Evolutionary conservation across 2,797 vertebrate genomes (phyloP).

Genomic region (Periparus ater): DNA sequence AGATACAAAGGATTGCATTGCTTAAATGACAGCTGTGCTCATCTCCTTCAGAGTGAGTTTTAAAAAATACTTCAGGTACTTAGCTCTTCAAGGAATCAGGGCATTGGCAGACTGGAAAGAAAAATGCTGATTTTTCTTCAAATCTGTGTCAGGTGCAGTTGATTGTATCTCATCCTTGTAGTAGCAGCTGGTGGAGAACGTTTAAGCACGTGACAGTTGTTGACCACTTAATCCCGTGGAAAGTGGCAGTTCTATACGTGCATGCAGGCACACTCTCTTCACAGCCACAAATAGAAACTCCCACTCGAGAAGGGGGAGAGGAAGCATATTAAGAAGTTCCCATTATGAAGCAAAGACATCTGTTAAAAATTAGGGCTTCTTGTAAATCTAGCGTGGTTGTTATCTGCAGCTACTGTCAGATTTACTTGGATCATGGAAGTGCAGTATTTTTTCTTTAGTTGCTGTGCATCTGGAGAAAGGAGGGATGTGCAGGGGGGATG

Average conservation of each 20-base stretch:
- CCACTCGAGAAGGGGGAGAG: background rate
- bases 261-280: background rate
- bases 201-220: background rate
- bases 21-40: background rate
- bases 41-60: background rate
- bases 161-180: background rate
- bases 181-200: background rate
- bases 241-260: background rate
- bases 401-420: background rate
- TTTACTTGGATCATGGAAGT: background rate
- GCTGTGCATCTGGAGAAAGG: background rate
- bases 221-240: background rate
- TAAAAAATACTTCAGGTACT: background rate
- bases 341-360: background rate
- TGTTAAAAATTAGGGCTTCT: background rate
- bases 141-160: background rate
- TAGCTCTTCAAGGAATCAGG: background rate
- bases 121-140: background rate
- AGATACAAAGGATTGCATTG: background rate
- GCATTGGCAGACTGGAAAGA: background rate
- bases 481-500: background rate
- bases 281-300: background rate
- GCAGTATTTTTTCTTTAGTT: background rate
- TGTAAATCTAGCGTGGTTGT: background rate
- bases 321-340: background rate